Evolutionary conservation across 64 coral and sea anemone species (phyloP), one percentile per base, ranked within the genome.

Genomic region (Stichodactyla helianthus): DNA sequence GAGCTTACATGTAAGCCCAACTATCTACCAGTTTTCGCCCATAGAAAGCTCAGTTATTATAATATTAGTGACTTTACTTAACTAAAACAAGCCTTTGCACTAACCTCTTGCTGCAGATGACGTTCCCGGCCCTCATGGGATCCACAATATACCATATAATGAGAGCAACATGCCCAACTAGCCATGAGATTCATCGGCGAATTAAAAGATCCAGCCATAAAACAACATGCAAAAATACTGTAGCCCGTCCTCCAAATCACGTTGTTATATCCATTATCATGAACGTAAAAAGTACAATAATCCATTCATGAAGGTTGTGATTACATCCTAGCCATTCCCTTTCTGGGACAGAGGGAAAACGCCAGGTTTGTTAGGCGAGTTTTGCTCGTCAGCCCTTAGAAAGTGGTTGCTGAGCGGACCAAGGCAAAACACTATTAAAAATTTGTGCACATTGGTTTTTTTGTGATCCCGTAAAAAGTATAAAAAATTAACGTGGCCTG

Each of bases 401-500:
- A 74, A 74, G 68, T 27, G 83, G 55, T 59, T 58, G 83, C 56
- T 54, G 59, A 84, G 54, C 54, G 54, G 20, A 55, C 58, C 31
- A 35, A 80, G 71, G 83, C 89, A 91, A 86, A 91, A 91, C 89
- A 91, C 86, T 61, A 91, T 91, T 91, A 91, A 86, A 86, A 91
- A 86, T 92, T 92, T 92, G 90, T 92, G 90, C 83, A 71, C 87
- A 92, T 85, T 92, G 90, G 90, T 86, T 92, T 92, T 79, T 92
- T 92, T 92, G 90, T 92, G 90, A 92, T 85, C 77, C 71, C 86
- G 51, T 85, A 86, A 78, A 59, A 84, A 92, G 90, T 92, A 92
- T 92, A 92, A 92, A 92, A 92, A 92, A 92, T 92, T 92, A 92
- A 92, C 90, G 90, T 86, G 54, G 59, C 81, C 79, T 92, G 90